A percentile compares a stretch with the other conserved stretches of the same genome.
Conservation (phyloP, 2,113 vertebrate species). For the Rhinolophus ferrumequinum region DNA sequence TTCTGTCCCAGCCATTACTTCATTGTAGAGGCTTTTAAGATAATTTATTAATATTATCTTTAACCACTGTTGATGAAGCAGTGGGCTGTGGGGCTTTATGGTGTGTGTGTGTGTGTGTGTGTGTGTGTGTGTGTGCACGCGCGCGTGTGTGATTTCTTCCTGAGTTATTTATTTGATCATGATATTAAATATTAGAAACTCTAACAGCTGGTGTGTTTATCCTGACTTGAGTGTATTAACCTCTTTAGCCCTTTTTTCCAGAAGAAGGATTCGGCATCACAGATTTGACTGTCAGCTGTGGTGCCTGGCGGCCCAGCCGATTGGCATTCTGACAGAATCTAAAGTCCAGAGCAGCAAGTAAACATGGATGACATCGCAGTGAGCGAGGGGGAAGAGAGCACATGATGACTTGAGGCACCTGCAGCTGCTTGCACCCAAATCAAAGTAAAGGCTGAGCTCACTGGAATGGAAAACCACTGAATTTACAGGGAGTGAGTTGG, state of each 20-base stretch:
- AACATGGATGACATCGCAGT: conserved; percentile 89
- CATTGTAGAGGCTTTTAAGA: conserved; percentile 73
- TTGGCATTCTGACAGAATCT: conserved; percentile 89
- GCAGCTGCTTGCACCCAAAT: conserved; percentile 90
- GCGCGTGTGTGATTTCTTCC: conserved; percentile 77
- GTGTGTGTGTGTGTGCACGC: conserved; percentile 34
- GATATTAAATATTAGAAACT: conserved; percentile 92
- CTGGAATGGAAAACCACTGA: conserved; percentile 91
- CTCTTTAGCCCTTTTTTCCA: conserved; percentile 91
- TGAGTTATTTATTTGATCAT: conserved; percentile 89
- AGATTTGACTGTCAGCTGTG: conserved; percentile 91
- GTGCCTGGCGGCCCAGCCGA: conserved; percentile 88
- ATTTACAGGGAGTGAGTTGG: conserved; percentile 90
- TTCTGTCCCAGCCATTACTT: conserved; percentile 69
- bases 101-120: background rate
- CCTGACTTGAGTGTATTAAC: conserved; percentile 94
- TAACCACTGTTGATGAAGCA: conserved; percentile 73
- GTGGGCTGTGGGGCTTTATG: background rate
- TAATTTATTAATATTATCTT: conserved; percentile 80
- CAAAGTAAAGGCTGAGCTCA: conserved; percentile 87
- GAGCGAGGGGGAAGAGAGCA: conserved; percentile 69
- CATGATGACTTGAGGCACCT: conserved; percentile 89
- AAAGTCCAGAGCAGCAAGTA: conserved; percentile 90
- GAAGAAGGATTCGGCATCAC: conserved; percentile 90
- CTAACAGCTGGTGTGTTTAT: conserved; percentile 94